Evolutionary conservation across 2,113 vertebrate genomes (phyloP).

Genomic region (Pelodiscus sinensis): DNA sequence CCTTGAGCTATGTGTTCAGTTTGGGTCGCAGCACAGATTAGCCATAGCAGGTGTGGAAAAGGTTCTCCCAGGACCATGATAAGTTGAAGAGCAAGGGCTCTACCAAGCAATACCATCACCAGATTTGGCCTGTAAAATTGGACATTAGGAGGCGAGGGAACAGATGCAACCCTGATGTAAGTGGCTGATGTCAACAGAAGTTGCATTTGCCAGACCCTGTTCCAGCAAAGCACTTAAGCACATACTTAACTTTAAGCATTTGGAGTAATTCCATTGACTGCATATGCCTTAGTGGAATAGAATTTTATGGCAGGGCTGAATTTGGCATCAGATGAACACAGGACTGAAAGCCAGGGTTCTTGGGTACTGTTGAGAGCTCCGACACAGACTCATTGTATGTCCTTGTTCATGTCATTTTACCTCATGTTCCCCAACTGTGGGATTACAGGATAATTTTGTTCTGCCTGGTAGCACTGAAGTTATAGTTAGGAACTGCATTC

Average conservation of each 20-base stretch:
- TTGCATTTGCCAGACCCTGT: fast-evolving
- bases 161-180: background rate
- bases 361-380: background rate
- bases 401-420: background rate
- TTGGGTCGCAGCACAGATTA: background rate
- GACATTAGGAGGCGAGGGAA: background rate
- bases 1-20: background rate
- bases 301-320: background rate
- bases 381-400: background rate
- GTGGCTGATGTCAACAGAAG: background rate
- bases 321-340: background rate
- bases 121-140: background rate
- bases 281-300: background rate
- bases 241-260: background rate
- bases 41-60: background rate
- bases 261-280: background rate
- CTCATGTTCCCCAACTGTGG: background rate
- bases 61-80: background rate
- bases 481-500: background rate
- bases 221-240: background rate
- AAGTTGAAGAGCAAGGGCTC: background rate
- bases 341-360: background rate
- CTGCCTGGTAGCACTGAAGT: background rate
- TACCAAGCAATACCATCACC: background rate
- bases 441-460: background rate